Evolutionary conservation across 2,113 vertebrate species (phyloP).

Genomic region (Xyrauchen texanus): DNA sequence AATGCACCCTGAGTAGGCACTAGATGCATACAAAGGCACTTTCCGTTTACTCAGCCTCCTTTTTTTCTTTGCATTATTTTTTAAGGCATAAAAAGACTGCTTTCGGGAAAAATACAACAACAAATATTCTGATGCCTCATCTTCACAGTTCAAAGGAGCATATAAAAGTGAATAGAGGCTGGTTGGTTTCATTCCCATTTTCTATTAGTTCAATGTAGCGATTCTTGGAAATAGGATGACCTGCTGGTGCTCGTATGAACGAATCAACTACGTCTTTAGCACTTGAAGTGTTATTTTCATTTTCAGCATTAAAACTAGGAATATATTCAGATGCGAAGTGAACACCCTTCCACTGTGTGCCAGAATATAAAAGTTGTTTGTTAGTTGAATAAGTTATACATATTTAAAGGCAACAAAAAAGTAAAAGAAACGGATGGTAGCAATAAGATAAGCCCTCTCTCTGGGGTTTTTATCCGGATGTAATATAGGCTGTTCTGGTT

Average conservation of each 20-base stretch:
- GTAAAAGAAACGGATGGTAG: background rate
- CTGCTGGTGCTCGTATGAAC: conserved; percentile 22
- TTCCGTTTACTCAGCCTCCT: background rate
- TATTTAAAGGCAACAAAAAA: too few relatives aligned
- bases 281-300: conserved; percentile 31
- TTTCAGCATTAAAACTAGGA: conserved; percentile 9
- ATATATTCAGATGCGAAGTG: background rate
- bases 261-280: conserved; percentile 25
- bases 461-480: background rate
- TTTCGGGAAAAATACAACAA: conserved; percentile 21
- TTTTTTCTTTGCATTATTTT: conserved; percentile 6
- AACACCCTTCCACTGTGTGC: too few relatives aligned
- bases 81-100: background rate
- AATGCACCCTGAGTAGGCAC: conserved; percentile 24
- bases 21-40: conserved; percentile 16
- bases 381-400: too few relatives aligned
- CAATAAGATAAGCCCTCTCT: background rate
- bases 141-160: conserved; percentile 50
- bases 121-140: conserved; percentile 30
- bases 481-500: background rate
- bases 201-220: conserved; percentile 43
- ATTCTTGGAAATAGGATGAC: conserved; percentile 36
- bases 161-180: conserved; percentile 17
- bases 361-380: too few relatives aligned
- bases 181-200: conserved; percentile 30